Percentiles rank a stretch among this genome's conserved stretches.
Conservation (phyloP, 1,140 invertebrate genomes). For the Aphelinus atriplicis region DNA sequence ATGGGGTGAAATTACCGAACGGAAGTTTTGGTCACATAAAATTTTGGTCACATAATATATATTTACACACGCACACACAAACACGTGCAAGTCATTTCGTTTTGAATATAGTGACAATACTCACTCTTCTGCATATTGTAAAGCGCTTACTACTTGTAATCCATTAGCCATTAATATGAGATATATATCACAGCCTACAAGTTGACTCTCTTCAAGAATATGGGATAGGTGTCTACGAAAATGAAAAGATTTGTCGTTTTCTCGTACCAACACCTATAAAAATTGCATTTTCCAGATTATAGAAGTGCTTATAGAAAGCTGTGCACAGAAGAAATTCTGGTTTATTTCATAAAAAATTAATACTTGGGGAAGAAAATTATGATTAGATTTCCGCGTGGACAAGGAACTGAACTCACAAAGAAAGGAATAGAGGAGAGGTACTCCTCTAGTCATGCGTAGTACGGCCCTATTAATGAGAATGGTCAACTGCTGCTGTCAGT, state of each 20-base stretch:
- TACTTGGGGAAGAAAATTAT: background rate
- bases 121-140: conserved; percentile 76
- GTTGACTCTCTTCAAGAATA: conserved; percentile 69
- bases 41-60: too few relatives aligned
- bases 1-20: too few relatives aligned
- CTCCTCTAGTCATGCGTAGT: too few relatives aligned
- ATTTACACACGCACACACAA: too few relatives aligned
- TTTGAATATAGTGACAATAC: conserved; percentile 7
- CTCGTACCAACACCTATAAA: conserved; percentile 70
- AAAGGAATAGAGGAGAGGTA: too few relatives aligned
- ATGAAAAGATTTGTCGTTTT: conserved; percentile 73
- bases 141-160: conserved; percentile 71
- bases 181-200: conserved; percentile 75
- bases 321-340: background rate
- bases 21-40: too few relatives aligned
- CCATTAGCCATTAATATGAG: conserved; percentile 80
- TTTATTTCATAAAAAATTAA: background rate
- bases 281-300: conserved; percentile 13
- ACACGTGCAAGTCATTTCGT: conserved; percentile 11
- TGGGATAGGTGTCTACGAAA: conserved; percentile 69
- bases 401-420: too few relatives aligned
- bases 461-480: too few relatives aligned
- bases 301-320: background rate
- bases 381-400: background rate
- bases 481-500: too few relatives aligned